Conservation (phyloP, 2,113 vertebrate species). For the Urocynchramus pylzowi region DNA sequence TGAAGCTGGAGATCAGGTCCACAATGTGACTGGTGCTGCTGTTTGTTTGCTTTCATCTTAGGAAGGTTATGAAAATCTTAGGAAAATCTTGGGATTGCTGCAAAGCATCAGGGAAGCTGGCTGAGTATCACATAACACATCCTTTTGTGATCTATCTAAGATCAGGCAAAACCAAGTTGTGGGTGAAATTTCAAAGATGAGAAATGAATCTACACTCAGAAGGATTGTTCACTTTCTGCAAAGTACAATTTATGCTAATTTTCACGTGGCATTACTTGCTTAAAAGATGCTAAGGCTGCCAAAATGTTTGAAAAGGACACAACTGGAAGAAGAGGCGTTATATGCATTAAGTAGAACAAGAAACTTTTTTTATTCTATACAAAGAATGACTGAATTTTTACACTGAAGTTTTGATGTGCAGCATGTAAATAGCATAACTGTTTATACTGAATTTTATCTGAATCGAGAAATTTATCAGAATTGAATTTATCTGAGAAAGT, state of each 20-base stretch:
- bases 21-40: background rate
- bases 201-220: background rate
- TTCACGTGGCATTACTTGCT: background rate
- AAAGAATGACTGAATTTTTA: conserved; percentile 48
- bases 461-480: background rate
- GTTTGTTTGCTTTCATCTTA: no score
- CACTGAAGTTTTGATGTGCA: conserved; percentile 13
- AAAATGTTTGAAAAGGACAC: conserved; percentile 16
- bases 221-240: conserved; percentile 32
- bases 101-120: background rate
- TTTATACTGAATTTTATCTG: background rate
- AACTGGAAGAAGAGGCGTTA: conserved; percentile 39
- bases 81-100: background rate
- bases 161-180: background rate
- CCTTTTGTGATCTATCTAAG: background rate
- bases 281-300: background rate
- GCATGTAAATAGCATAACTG: background rate
- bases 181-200: background rate
- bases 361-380: conserved; percentile 56
- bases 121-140: background rate
- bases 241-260: conserved; percentile 13
- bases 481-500: conserved; percentile 14
- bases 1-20: background rate
- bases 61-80: background rate
- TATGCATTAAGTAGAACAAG: conserved; percentile 44